Evolutionary conservation across 2,888 invertebrate genomes (phyloP), one percentile per base, ranked within the genome.

Genomic region (Osmoderma eremita): DNA sequence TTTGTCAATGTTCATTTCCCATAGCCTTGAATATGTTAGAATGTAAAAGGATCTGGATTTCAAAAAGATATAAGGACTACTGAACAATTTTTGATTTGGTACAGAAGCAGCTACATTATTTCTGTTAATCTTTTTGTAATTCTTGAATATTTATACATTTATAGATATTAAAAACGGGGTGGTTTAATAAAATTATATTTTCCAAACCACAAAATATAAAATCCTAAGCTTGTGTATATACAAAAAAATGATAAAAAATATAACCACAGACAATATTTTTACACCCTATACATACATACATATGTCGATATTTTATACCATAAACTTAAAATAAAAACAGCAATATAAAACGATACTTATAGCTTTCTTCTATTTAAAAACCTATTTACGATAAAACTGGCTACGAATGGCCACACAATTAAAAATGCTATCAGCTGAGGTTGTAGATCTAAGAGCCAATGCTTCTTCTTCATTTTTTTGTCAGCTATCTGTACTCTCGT

Each of bases 381-480:
- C 69, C 78, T 74, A 70, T 79, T 78, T 72, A 80, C 75, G 50
- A 82, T 73, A 70, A 80, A 77, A 71, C 74, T 85, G 3, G 86
- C 88, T 51, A 90, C 70, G 76, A 91, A 84, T 3, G 91, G 91
- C 91, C 91, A 91, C 65, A 87, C 70, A 20, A 89, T 75, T 71
- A 91, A 78, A 69, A 91, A 82, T 54, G 84, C 77, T 58, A 90
- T 80, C 0, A 90, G 83, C 2, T 84, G 83, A 20, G 84, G 74
- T 10, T 78, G 75, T 6, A 81, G 63, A 36, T 75, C 70, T 24
- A 78, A 76, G 22, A 73, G 69, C 56, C 70, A 69, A 45, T 62
- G 69, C 61, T 72, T 74, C 51, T 71, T 74, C 50, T 65, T 68
- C 3, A 64, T 61, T 17, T 69, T 68, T 20, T 51, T 22, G 10